Evolutionary conservation across 1,140 invertebrate genomes (phyloP).

Genomic region (Drusus annulatus): DNA sequence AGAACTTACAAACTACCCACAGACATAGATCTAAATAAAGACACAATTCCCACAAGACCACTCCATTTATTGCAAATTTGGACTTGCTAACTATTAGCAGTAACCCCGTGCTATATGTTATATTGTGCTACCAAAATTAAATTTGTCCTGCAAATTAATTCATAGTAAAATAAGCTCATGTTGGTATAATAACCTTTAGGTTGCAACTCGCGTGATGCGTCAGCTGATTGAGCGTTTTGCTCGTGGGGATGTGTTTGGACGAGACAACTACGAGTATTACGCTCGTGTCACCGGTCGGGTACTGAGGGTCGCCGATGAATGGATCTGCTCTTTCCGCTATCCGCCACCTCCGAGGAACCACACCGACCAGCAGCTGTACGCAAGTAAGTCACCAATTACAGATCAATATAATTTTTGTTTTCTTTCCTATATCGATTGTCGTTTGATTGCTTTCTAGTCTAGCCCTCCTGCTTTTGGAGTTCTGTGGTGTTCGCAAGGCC

Average conservation of each 20-base stretch:
- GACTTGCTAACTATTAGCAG: too few relatives aligned
- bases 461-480: too few relatives aligned
- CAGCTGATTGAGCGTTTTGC: conserved; percentile 98
- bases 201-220: conserved; percentile 94
- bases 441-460: too few relatives aligned
- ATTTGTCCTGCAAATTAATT: not conserved
- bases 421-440: too few relatives aligned
- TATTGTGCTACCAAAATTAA: too few relatives aligned
- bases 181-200: conserved; percentile 69
- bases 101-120: too few relatives aligned
- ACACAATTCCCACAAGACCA: too few relatives aligned
- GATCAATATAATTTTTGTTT: too few relatives aligned
- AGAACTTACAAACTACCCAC: too few relatives aligned
- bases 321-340: conserved; percentile 95
- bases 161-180: not conserved
- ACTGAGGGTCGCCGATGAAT: conserved; percentile 92
- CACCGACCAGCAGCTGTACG: conserved; percentile 74
- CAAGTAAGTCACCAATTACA: conserved; percentile 75
- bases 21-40: too few relatives aligned
- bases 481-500: too few relatives aligned
- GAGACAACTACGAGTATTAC: conserved; percentile 98
- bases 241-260: conserved; percentile 93
- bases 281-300: conserved; percentile 94
- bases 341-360: conserved; percentile 81
- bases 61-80: too few relatives aligned